Evolutionary conservation across 2,888 invertebrate genomes (phyloP), one percentile per base, ranked within the genome.

Genomic region (Ypsolopha sequella): DNA sequence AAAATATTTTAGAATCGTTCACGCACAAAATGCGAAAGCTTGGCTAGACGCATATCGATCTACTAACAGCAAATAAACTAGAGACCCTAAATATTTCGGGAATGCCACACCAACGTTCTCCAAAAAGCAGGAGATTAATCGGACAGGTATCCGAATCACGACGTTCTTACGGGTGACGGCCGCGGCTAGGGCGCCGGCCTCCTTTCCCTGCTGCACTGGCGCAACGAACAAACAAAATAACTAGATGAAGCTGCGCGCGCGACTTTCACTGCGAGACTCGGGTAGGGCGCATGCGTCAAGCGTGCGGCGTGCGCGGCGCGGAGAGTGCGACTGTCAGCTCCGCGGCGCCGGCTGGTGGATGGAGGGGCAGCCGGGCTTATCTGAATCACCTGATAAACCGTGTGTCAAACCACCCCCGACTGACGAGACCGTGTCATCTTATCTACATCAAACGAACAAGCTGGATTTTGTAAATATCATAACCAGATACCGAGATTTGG

Each of bases 161-260:
- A 34, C 61, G 63, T 68, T 75, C 70, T 76, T 76, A 76, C 77
- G 62, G 70, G 76, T 63, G 69, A 65, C 59, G 70, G 70, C 70
- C 70, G 45, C 45, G 14, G 48, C 13, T 48, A 47, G 65, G 70
- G 66, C 73, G 73, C 68, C 81, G 82, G 84, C 85, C 84, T 86
- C 85, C 85, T 86, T 86, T 86, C 82, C 70, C 80, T 63, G 75
- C 62, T 76, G 80, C 80, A 82, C 81, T 82, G 80, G 81, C 84
- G 82, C 80, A 82, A 84, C 70, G 73, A 73, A 72, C 77, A 81
- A 81, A 82, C 77, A 80, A 73, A 77, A 78, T 74, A 82, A 80
- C 80, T 82, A 82, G 79, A 81, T 77, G 81, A 80, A 80, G 79
- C 68, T 76, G 76, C 74, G 77, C 76, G 73, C 79, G 80, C 76